These are phyloP conservation scores for Teleiodes luculella DNA, from an alignment of 2,888 invertebrate species.

Conservation along the genomic window DNA sequence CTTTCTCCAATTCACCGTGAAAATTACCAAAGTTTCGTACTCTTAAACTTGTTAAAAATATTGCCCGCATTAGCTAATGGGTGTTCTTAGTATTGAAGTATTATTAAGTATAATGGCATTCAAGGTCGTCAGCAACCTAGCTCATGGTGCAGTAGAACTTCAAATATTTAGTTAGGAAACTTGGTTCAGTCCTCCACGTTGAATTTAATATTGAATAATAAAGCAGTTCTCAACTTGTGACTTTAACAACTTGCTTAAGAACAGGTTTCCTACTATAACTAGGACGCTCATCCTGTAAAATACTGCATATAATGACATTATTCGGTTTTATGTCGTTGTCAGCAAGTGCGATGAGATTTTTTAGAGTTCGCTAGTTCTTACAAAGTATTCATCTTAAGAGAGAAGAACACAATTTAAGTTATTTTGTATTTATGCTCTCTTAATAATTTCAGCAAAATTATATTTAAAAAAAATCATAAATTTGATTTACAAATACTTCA, in stretches of 20 bases:
- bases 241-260: slow-evolving; percentile 68
- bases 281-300: slow-evolving; percentile 29
- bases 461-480: no score
- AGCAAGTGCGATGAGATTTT: no score
- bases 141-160: slow-evolving; percentile 59
- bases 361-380: no score
- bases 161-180: slow-evolving; percentile 73
- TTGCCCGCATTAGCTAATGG: slow-evolving; percentile 10
- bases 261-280: slow-evolving; percentile 62
- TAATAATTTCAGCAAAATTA: no score
- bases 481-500: no score
- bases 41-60: slow-evolving; percentile 2
- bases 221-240: slow-evolving; percentile 69
- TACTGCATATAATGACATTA: neutral
- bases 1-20: neutral
- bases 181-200: slow-evolving; percentile 63
- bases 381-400: no score
- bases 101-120: slow-evolving; percentile 4
- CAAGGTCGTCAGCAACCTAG: slow-evolving; percentile 18
- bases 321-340: neutral
- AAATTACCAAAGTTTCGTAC: slow-evolving; percentile 4
- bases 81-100: slow-evolving; percentile 12
- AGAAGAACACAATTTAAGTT: no score
- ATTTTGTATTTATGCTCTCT: no score
- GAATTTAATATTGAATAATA: slow-evolving; percentile 77